Conservation (phyloP, 1,140 invertebrate genomes). For the Hermatobates lingyangjiaoensis region DNA sequence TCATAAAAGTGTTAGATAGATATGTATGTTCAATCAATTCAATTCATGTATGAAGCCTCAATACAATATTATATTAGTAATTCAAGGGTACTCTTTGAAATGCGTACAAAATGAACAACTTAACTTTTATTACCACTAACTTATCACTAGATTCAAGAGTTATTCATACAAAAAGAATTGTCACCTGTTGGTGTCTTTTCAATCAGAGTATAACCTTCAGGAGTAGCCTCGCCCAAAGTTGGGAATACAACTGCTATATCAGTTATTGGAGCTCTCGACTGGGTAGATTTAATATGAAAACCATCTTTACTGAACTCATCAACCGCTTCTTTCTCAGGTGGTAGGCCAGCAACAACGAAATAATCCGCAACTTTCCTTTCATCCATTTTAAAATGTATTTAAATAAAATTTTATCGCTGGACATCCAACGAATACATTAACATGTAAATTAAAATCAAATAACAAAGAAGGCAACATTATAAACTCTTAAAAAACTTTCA, state of each 20-base stretch:
- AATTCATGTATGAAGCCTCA: too few relatives aligned
- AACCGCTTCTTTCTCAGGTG: conserved; percentile 57
- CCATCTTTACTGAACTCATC: conserved; percentile 63
- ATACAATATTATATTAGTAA: too few relatives aligned
- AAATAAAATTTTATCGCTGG: background rate
- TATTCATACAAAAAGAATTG: too few relatives aligned
- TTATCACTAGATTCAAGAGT: too few relatives aligned
- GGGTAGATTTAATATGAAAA: conserved; percentile 49
- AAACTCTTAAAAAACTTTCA: too few relatives aligned
- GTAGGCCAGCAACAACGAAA: conserved; percentile 91
- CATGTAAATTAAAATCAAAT: background rate
- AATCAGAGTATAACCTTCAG: conserved; percentile 61
- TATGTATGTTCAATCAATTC: too few relatives aligned
- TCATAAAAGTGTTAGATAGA: too few relatives aligned
- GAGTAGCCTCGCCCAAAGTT: conserved; percentile 63
- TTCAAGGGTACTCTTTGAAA: too few relatives aligned
- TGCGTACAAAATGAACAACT: too few relatives aligned
- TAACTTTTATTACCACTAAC: too few relatives aligned
- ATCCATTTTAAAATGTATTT: conserved; percentile 54
- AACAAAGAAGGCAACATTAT: too few relatives aligned
- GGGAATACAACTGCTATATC: conserved; percentile 86
- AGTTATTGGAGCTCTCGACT: conserved; percentile 66
- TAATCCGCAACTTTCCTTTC: conserved; percentile 75
- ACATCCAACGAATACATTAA: too few relatives aligned
- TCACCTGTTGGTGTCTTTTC: conserved; percentile 59